A percentile compares a stretch with the other conserved stretches of the same genome.
Evolutionary conservation across 2,113 vertebrate species (phyloP).

Genomic region (Sander lucioperca): DNA sequence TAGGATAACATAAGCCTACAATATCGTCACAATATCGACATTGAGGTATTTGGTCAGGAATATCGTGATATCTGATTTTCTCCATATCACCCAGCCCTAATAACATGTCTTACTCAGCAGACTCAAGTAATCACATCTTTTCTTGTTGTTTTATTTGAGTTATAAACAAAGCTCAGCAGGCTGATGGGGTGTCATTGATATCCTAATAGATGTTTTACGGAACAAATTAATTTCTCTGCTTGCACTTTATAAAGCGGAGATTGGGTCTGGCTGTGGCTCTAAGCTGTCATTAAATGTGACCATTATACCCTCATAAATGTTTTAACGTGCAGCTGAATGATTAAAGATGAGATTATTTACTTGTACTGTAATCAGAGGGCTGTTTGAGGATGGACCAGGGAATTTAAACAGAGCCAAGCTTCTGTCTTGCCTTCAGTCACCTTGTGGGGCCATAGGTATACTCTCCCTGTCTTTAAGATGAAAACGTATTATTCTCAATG

Average conservation of each 20-base stretch:
- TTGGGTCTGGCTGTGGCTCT: constrained; percentile 33
- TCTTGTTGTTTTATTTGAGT: not conserved
- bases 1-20: not conserved
- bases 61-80: no score
- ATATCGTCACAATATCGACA: no score
- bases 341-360: constrained; percentile 46
- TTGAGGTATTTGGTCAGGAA: no score
- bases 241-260: constrained; percentile 47
- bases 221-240: constrained; percentile 43
- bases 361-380: constrained; percentile 28
- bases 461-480: not conserved
- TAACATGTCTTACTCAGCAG: constrained; percentile 3
- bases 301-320: constrained; percentile 46
- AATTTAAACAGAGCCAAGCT: constrained; percentile 11
- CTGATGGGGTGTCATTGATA: constrained; percentile 11
- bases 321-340: constrained; percentile 47
- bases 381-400: constrained; percentile 25
- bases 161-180: constrained; percentile 27
- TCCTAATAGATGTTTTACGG: constrained; percentile 35
- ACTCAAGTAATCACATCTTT: not conserved
- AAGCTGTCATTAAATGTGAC: constrained; percentile 48
- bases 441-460: not conserved
- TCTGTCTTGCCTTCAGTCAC: not conserved
- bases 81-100: not conserved
- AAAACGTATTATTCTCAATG: not conserved